Evolutionary conservation across 1,140 invertebrate genomes (phyloP).

Genomic region (Agrypnia vestita): DNA sequence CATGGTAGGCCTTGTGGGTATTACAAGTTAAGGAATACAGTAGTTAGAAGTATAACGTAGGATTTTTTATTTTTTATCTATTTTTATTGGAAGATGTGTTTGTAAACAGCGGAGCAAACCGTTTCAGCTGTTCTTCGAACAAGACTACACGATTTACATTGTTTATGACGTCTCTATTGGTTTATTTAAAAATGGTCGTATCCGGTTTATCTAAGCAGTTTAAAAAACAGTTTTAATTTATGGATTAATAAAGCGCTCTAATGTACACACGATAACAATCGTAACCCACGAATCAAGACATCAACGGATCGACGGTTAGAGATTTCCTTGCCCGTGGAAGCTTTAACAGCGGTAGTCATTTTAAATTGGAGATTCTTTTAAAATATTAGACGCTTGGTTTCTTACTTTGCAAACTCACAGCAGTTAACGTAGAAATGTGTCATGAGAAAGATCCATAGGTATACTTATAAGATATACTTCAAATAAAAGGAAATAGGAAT

Average conservation of each 20-base stretch:
- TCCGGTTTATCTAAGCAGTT: conserved; percentile 29
- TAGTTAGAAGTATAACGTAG: conserved; percentile 38
- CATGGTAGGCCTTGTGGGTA: conserved; percentile 26
- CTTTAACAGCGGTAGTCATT: too few species aligned
- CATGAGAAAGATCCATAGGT: too few species aligned
- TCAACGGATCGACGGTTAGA: conserved; percentile 5
- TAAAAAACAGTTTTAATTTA: conserved; percentile 43
- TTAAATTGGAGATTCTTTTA: too few species aligned
- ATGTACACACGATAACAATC: conserved; percentile 30
- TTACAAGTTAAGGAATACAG: conserved; percentile 28
- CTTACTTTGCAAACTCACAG: too few species aligned
- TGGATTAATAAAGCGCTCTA: conserved; percentile 30
- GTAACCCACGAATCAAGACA: conserved; percentile 10
- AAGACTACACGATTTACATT: background rate
- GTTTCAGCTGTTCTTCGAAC: conserved; percentile 30
- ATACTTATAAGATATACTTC: too few species aligned
- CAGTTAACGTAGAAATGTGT: too few species aligned
- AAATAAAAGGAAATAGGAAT: too few species aligned
- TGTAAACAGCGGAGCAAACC: conserved; percentile 6
- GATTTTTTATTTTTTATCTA: conserved; percentile 37
- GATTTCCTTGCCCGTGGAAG: background rate
- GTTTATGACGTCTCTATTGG: conserved; percentile 44
- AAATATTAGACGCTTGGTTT: too few species aligned
- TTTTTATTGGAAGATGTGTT: conserved; percentile 32
- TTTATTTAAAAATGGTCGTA: conserved; percentile 48